phyloP scores from a whole-genome alignment of 2,113 vertebrate genomes.

The Leucopternis melanops region DNA sequence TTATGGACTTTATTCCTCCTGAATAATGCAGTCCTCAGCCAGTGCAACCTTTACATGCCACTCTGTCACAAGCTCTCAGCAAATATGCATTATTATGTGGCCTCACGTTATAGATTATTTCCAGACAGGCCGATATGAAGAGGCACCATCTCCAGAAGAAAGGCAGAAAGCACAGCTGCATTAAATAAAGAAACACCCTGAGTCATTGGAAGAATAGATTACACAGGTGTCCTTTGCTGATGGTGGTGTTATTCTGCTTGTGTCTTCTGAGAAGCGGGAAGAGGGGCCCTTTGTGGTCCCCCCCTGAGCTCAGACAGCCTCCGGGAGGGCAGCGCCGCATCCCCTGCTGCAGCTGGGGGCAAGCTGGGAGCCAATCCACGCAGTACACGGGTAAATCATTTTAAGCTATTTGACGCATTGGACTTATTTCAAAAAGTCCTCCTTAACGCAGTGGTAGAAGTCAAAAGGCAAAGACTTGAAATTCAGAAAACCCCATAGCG shows the following conservation, averaged over 20 bases:
- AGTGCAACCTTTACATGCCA: background rate
- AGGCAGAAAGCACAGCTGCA: background rate
- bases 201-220: background rate
- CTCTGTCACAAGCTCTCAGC: background rate
- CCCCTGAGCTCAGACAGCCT: background rate
- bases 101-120: background rate
- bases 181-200: background rate
- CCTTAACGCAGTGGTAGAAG: background rate
- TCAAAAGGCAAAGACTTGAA: background rate
- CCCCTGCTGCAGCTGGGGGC: background rate
- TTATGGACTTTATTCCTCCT: background rate
- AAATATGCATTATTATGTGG: background rate
- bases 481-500: background rate
- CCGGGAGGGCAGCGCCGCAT: fast-evolving
- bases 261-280: background rate
- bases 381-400: fast-evolving
- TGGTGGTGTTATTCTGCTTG: background rate
- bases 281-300: background rate
- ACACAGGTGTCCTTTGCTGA: background rate
- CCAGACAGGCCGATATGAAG: background rate
- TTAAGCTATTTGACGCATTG: background rate
- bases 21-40: background rate
- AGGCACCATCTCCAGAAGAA: background rate
- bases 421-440: background rate
- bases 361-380: fast-evolving